Base-by-base conservation (phyloP, 2,797 vertebrate species). In the Mormyrus proboscirostris region DNA sequence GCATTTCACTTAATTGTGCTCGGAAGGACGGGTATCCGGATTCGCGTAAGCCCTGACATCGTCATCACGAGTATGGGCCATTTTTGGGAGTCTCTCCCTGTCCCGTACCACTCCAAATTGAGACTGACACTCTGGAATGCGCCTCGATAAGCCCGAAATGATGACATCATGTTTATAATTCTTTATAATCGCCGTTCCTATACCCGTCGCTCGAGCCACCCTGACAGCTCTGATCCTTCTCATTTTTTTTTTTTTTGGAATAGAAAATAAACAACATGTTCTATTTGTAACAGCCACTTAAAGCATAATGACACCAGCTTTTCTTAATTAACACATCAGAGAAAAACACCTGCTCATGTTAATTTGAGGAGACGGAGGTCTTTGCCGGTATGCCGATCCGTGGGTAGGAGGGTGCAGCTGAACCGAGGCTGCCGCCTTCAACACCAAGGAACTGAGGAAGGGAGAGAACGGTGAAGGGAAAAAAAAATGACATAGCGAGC, bases 241-340 rank as follows among this genome's bases (percentile, higher is more conserved):
- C 92, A 91, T 62, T 93, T 93, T 93, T 93, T 92, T 44, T 93
- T 95, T 94, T 87, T 5, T 90, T 89, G 51, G 59, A 90, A 94
- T 92, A 93, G 93, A 94, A 93, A 93, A 93, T 92, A 94, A 92
- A 92, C 91, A 92, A 92, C 90, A 92, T 93, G 92, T 95, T 96
- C 94, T 94, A 96, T 96, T 95, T 96, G 95, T 95, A 95, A 96
- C 95, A 96, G 96, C 95, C 95, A 96, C 95, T 95, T 95, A 96
- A 96, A 96, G 95, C 94, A 94, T 95, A 96, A 96, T 96, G 96
- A 96, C 96, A 96, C 95, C 96, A 96, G 96, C 95, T 96, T 95
- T 93, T 92, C 95, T 95, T 97, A 95, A 96, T 97, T 97, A 97
- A 96, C 96, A 97, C 96, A 91, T 96, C 90, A 94, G 95, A 93